These are phyloP conservation scores for Sebastes flavidus DNA, from an alignment of 2,797 vertebrate species.

Conservation along the genomic window DNA sequence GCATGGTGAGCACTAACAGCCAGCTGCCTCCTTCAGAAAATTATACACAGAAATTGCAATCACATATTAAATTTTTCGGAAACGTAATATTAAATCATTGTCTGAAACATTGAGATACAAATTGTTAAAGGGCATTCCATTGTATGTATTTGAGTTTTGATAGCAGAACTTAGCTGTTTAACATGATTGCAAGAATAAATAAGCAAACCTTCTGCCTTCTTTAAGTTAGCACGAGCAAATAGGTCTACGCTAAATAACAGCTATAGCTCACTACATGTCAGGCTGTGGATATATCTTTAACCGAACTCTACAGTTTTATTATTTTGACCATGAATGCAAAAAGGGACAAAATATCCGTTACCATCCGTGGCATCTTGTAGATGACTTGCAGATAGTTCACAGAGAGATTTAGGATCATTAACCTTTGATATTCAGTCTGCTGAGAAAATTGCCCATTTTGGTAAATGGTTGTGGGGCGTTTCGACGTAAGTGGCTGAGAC, in stretches of 20 bases:
- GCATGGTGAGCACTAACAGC: background rate
- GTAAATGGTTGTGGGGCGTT: background rate
- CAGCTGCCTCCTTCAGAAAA: background rate
- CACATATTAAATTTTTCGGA: background rate
- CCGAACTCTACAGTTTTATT: background rate
- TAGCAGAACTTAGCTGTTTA: background rate
- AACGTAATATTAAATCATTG: background rate
- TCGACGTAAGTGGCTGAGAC: background rate
- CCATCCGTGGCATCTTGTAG: background rate
- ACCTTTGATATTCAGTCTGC: constrained; percentile 13
- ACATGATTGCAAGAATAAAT: background rate
- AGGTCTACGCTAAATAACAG: background rate
- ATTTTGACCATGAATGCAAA: background rate
- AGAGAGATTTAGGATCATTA: background rate
- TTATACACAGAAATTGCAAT: background rate
- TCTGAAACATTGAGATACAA: background rate
- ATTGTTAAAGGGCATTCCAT: background rate
- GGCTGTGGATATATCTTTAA: background rate
- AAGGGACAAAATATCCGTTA: background rate
- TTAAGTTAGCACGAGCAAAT: background rate
- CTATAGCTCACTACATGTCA: background rate
- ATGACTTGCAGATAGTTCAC: background rate
- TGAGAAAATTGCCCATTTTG: constrained; percentile 13
- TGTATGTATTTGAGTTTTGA: background rate
- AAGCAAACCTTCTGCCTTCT: background rate